Base-by-base conservation (phyloP, 2,113 vertebrate genomes). In the Amia ocellicauda region DNA sequence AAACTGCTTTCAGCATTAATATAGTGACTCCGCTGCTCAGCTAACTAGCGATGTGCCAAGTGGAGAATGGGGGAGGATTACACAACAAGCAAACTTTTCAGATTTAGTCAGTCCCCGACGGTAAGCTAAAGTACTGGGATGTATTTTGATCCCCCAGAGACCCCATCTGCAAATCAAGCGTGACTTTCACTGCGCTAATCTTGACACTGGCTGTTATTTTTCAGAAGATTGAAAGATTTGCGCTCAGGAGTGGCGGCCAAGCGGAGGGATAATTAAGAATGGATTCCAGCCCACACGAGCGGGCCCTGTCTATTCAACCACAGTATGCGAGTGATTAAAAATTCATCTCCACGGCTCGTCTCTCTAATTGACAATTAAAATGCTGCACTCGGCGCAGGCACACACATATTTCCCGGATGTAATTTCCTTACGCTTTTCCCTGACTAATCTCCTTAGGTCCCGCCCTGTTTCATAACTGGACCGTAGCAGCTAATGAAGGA, bases 331-430 rank as follows among this genome's bases (percentile, higher is more conserved):
- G 43, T 47, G n/a, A 47, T 47, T 47, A 47, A 47, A 47, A 47
- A 47, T 47, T 47, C 13, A 47, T 47, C 43, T 47, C 7, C 13
- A 4, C n/a, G 7, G 43, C 43, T 47, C 43, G 43, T 1, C 3
- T 47, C n/a, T n/a, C 43, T 47, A 47, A 47, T 47, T 47, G 43
- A 47, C 43, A 47, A 17, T 47, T 47, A 47, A 47, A n/a, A 47
- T 14, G 13, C 43, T 17, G 9, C 43, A 47, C n/a, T 47, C n/a
- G 3, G 43, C 16, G 43, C 3, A 47, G 7, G 43, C 13, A 47
- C 16, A 47, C 43, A 47, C 43, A 41, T 41, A 47, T 47, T 47
- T 47, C 43, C 43, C 3, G 43, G 43, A 47, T 47, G 43, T 3
- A 47, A 3, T 47, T 47, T 47, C n/a, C n/a, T 47, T 3, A 47